Conservation (phyloP, 2,113 vertebrate genomes). For the Gobius niger region DNA sequence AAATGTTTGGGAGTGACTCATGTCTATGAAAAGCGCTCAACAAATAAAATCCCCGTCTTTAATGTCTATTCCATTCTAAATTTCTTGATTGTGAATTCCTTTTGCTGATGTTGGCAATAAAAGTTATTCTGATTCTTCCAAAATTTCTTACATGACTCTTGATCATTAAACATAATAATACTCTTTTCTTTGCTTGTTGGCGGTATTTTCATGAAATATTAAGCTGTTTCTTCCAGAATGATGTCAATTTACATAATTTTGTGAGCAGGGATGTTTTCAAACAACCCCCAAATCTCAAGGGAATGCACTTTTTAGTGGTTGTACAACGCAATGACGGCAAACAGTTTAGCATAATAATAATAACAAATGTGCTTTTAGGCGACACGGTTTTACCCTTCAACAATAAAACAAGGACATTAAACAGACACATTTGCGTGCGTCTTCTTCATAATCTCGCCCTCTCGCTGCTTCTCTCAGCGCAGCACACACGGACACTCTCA, state of each 20-base stretch:
- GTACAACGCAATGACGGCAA: slow-evolving; percentile 29
- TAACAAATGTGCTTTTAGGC: slow-evolving; percentile 43
- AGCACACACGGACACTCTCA: slow-evolving; percentile 23
- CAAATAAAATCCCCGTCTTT: too few relatives aligned
- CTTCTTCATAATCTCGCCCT: slow-evolving; percentile 44
- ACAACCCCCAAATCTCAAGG: background rate
- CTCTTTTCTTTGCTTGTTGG: background rate
- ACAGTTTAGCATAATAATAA: slow-evolving; percentile 36
- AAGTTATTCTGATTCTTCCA: too few relatives aligned
- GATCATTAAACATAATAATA: background rate
- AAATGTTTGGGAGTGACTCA: too few relatives aligned
- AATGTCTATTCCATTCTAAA: too few relatives aligned
- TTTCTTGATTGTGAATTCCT: too few relatives aligned
- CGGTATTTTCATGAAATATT: background rate
- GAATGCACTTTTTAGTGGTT: background rate
- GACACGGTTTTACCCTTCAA: slow-evolving; percentile 41
- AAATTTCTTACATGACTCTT: background rate
- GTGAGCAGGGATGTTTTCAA: background rate
- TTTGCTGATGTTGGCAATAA: too few relatives aligned
- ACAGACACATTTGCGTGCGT: slow-evolving; percentile 34
- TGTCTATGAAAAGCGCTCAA: too few relatives aligned
- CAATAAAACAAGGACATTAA: slow-evolving; percentile 49
- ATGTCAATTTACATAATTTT: background rate
- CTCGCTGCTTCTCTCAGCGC: slow-evolving; percentile 7
- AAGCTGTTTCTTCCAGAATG: background rate